Conservation (phyloP, 2,797 vertebrate genomes). For the Bradypodion pumilum region DNA sequence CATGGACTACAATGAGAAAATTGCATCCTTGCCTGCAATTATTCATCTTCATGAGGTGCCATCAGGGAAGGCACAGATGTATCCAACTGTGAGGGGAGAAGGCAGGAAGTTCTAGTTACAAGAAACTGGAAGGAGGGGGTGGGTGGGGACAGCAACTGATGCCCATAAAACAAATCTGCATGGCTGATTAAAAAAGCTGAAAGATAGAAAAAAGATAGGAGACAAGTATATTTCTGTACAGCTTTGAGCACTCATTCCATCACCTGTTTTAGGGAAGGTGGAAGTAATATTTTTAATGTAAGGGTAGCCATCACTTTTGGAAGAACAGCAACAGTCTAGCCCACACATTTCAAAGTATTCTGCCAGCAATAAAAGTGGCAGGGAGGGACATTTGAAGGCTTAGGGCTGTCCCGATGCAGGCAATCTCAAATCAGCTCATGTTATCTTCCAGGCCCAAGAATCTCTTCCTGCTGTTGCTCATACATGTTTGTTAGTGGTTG, state of each 20-base stretch:
- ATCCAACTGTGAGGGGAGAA: slow-evolving; percentile 14
- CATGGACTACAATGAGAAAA: background rate
- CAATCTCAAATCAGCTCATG: too few species aligned
- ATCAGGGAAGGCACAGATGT: slow-evolving; percentile 26
- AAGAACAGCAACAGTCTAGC: background rate
- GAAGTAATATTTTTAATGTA: background rate
- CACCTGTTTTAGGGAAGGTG: background rate
- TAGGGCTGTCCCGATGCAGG: background rate
- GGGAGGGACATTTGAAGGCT: too few species aligned
- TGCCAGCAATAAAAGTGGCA: background rate
- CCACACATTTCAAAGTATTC: background rate
- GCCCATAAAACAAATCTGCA: background rate
- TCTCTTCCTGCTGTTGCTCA: background rate
- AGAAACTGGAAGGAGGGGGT: background rate
- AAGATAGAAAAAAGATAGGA: background rate
- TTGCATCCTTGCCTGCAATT: slow-evolving; percentile 11
- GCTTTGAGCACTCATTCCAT: background rate
- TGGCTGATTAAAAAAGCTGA: background rate
- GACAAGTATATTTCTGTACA: background rate
- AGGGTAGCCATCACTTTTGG: background rate
- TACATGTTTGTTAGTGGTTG: background rate
- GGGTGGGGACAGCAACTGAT: background rate
- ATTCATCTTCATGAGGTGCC: slow-evolving; percentile 17
- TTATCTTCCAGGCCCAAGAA: background rate
- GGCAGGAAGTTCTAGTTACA: background rate